These are phyloP conservation scores for Synergus itoensis DNA, from an alignment of 2,888 invertebrate genomes.

Conservation along the genomic window DNA sequence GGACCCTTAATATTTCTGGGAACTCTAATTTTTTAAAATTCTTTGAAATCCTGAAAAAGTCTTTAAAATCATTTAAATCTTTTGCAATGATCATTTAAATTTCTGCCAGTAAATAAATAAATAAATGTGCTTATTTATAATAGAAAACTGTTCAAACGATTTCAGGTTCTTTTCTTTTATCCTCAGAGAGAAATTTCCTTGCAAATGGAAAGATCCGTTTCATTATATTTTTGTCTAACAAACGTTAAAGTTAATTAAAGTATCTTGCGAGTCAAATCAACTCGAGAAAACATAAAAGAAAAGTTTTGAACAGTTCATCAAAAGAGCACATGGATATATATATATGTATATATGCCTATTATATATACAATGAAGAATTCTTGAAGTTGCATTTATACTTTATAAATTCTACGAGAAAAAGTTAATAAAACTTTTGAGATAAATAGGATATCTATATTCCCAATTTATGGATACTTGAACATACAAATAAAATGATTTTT, in stretches of 20 bases:
- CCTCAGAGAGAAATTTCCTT: background rate
- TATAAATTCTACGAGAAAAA: constrained; percentile 5
- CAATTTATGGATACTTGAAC: constrained; percentile 8
- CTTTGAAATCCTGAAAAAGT: no score
- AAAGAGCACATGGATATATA: background rate
- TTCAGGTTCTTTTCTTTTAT: background rate
- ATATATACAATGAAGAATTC: background rate
- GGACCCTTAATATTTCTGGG: no score
- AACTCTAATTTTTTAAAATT: no score
- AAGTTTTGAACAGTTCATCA: constrained; percentile 24
- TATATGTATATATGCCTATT: no score
- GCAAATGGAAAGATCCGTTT: background rate
- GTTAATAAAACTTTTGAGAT: constrained; percentile 18
- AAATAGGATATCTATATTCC: background rate
- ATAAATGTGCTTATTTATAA: no score
- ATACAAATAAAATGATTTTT: constrained; percentile 31
- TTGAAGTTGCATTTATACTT: background rate
- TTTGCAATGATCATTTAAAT: no score
- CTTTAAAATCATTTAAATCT: no score
- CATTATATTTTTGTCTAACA: background rate
- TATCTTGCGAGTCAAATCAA: background rate
- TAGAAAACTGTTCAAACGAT: background rate
- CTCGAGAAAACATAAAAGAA: background rate
- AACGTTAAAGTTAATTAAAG: constrained; percentile 15
- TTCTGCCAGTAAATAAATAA: no score